Conservation (phyloP, 2,888 invertebrate genomes). For the Aethes cnicana region DNA sequence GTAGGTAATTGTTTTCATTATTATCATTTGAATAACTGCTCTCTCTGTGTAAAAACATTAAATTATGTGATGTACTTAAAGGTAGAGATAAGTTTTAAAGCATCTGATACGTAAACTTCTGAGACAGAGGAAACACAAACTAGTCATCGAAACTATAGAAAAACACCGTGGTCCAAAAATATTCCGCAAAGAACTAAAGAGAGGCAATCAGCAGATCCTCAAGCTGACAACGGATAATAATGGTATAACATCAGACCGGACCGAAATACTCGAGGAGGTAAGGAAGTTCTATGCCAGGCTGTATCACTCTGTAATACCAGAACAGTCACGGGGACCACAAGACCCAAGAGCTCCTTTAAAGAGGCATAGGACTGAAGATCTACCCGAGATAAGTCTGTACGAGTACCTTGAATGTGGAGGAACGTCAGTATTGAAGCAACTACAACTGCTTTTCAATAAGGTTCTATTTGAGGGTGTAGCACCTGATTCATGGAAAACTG, state of each 20-base stretch:
- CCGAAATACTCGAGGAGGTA: background rate
- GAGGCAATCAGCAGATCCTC: background rate
- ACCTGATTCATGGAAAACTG: too few species aligned
- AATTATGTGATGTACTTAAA: too few species aligned
- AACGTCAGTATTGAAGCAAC: too few species aligned
- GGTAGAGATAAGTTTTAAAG: too few species aligned
- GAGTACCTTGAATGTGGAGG: too few species aligned
- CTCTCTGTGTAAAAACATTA: too few species aligned
- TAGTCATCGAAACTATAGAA: background rate
- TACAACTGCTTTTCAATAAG: too few species aligned
- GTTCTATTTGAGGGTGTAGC: too few species aligned
- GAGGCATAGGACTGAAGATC: background rate
- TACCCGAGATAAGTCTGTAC: background rate
- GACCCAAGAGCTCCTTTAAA: background rate
- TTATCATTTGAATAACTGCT: too few species aligned
- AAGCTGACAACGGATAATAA: background rate
- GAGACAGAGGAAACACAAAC: background rate
- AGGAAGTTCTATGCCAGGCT: background rate
- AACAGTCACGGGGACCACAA: background rate
- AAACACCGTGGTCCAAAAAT: background rate
- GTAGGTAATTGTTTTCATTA: too few species aligned
- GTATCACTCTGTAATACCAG: background rate
- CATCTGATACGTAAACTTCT: background rate
- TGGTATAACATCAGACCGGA: background rate
- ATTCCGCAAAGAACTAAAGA: background rate